phyloP scores from a whole-genome alignment of 1,140 invertebrate genomes.

The Protaetia brevitarsis region DNA sequence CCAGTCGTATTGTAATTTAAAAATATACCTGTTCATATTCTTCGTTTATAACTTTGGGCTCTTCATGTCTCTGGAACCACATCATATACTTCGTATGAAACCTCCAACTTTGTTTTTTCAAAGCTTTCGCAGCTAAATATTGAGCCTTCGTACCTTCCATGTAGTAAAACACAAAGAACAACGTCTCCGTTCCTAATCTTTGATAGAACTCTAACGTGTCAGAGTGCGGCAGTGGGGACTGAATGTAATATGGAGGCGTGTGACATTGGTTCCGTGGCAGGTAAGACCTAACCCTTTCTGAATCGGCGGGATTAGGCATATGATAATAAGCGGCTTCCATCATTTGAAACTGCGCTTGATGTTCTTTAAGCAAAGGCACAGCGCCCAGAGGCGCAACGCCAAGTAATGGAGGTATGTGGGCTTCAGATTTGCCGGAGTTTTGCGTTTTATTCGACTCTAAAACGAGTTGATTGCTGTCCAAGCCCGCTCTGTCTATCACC shows the following conservation, averaged over 20 bases:
- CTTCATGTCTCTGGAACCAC: conserved; percentile 99
- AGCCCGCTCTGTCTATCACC: conserved; percentile 80
- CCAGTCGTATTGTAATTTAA: not conserved
- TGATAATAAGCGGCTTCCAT: conserved; percentile 92
- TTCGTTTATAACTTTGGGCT: conserved; percentile 99
- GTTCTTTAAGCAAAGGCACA: conserved; percentile 68
- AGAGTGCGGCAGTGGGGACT: conserved; percentile 87
- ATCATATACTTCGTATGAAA: conserved; percentile 99
- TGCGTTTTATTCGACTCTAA: conserved; percentile 39
- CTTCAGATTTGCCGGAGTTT: conserved; percentile 56
- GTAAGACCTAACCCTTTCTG: conserved; percentile 87
- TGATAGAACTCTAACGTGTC: conserved; percentile 99
- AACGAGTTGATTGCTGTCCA: conserved; percentile 56
- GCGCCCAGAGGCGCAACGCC: conserved; percentile 96
- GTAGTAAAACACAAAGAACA: conserved; percentile 99
- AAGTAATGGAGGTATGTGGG: conserved; percentile 90
- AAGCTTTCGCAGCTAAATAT: conserved; percentile 97
- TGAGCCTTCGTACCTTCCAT: conserved; percentile 99
- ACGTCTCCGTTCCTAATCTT: conserved; percentile 92
- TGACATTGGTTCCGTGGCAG: conserved; percentile 87
- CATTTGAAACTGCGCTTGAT: conserved; percentile 82
- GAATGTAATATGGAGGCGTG: conserved; percentile 63
- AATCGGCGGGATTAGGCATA: conserved; percentile 95
- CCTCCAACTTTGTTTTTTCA: conserved; percentile 99
- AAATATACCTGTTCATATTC: conserved; percentile 93